Base-by-base conservation (phyloP, 2,888 invertebrate genomes). In the Diarsia mendica region DNA sequence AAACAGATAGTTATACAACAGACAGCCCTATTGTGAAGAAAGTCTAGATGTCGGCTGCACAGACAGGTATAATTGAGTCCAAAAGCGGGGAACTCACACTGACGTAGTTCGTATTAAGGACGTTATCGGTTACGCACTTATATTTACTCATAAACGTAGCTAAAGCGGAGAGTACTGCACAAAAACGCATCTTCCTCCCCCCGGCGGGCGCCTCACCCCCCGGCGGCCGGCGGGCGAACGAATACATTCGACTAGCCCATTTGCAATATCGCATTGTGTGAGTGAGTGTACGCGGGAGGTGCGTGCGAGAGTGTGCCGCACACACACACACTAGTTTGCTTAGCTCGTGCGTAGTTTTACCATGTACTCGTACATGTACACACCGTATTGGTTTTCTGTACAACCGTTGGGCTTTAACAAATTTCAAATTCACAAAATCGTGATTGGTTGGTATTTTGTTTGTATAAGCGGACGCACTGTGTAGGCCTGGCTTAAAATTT, bases 171-270 rank as follows among this genome's bases (percentile, higher is more conserved):
- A 92, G 92, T 92, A 91, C 90, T 95, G 95, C 95, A 96, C 95
- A 96, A 96, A 96, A 96, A 96, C 96, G 96, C 96, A 96, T 96
- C 95, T 95, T 94, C 91, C 65, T 68, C 90, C 93, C 92, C 93
- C 93, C 90, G 89, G 67, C 80, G 91, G 88, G 71, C 69, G 39
- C 91, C 92, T 80, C 92, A 90, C 88, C 89, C 90, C 78, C 92
- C 78, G 84, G 85, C 90, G 91, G 93, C 92, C 93, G 93, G 91
- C 93, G 93, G 94, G 93, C 92, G 94, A 95, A 94, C 94, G 95
- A 95, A 95, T 95, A 95, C 96, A 96, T 96, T 95, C 95, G 95
- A 96, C 94, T 95, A 95, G 96, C 95, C 95, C 95, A 96, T 96
- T 96, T 95, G 96, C 95, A 95, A 95, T 94, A 94, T 95, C 91